Evolutionary conservation across 2,113 vertebrate genomes (phyloP).

Genomic region (Odobenus rosmarus): DNA sequence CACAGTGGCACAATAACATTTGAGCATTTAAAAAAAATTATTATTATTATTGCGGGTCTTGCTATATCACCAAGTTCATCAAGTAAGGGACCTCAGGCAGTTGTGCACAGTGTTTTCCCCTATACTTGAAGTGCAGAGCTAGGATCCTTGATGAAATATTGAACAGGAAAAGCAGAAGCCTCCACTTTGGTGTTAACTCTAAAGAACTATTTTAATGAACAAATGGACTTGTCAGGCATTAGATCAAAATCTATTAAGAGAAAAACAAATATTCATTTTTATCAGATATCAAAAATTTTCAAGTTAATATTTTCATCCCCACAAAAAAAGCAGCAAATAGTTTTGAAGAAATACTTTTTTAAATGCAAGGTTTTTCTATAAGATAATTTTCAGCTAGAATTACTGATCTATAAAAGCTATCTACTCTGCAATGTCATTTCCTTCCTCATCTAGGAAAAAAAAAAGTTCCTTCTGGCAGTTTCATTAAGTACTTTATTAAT

Average conservation of each 20-base stretch:
- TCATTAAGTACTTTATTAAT: not conserved
- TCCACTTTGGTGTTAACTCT: not conserved
- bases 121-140: not conserved
- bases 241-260: not conserved
- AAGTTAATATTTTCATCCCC: constrained; percentile 8
- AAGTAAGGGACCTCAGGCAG: not conserved
- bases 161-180: not conserved
- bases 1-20: not conserved
- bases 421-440: not conserved
- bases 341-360: not conserved
- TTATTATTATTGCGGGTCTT: not conserved
- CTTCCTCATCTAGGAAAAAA: not conserved
- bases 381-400: not conserved
- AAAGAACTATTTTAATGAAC: not conserved
- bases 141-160: not conserved
- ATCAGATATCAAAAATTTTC: not conserved
- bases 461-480: not conserved
- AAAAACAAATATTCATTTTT: not conserved
- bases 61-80: not conserved
- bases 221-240: not conserved
- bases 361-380: not conserved
- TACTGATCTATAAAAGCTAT: not conserved
- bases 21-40: not conserved
- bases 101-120: not conserved
- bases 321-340: not conserved